Conservation (phyloP, 2,113 vertebrate species). For the Saccopteryx leptura region DNA sequence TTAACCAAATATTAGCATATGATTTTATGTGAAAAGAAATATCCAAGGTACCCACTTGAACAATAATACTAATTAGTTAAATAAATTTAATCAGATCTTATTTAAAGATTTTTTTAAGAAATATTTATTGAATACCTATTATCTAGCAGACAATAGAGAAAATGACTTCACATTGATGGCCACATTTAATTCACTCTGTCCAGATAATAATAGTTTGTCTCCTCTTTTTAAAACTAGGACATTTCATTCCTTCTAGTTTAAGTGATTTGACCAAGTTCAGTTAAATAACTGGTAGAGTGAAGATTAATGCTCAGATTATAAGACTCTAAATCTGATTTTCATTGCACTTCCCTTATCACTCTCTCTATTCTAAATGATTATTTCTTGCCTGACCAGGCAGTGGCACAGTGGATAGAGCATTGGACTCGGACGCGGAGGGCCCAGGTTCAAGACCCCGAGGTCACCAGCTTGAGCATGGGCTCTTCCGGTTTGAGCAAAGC, state of each 20-base stretch:
- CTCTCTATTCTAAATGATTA: not conserved
- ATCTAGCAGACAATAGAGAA: not conserved
- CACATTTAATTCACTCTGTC: not conserved
- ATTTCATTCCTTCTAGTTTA: not conserved
- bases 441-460: too few relatives aligned
- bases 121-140: not conserved
- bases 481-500: too few relatives aligned
- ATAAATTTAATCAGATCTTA: not conserved
- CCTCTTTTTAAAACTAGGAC: not conserved
- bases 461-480: too few relatives aligned
- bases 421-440: too few relatives aligned
- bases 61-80: not conserved
- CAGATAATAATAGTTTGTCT: not conserved
- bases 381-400: too few relatives aligned
- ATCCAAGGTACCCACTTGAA: not conserved
- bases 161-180: not conserved
- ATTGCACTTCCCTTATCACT: not conserved
- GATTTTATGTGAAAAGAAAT: not conserved
- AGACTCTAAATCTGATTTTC: not conserved
- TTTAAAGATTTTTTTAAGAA: not conserved
- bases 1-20: not conserved
- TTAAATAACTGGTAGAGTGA: not conserved
- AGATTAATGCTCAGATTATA: not conserved
- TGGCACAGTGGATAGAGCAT: too few relatives aligned
- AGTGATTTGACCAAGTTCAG: not conserved